These are phyloP conservation scores for Batillaria attramentaria DNA, from an alignment of 1,140 invertebrate genomes.

Conservation along the genomic window DNA sequence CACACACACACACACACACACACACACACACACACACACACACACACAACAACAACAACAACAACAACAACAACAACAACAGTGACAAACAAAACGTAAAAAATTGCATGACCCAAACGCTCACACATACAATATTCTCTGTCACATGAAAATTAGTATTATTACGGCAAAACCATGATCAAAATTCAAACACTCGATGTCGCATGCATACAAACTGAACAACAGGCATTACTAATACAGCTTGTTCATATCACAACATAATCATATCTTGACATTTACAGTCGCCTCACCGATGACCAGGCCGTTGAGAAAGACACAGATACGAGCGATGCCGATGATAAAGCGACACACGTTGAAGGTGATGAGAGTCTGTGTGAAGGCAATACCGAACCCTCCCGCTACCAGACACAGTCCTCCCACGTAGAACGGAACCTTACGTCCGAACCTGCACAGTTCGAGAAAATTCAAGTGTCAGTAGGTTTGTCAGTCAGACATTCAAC, in stretches of 20 bases:
- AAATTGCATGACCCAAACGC: not conserved
- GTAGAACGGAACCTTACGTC: conserved; percentile 11
- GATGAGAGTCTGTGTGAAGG: not conserved
- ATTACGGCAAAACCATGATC: no score
- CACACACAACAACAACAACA: not conserved
- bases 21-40: not conserved
- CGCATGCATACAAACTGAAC: no score
- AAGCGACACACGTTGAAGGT: conserved; percentile 15
- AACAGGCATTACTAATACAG: no score
- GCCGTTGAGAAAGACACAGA: not conserved
- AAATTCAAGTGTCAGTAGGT: no score
- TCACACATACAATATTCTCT: not conserved
- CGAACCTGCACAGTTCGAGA: no score
- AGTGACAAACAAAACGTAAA: not conserved
- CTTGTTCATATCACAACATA: no score
- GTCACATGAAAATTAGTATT: no score
- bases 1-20: not conserved
- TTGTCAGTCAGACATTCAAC: no score
- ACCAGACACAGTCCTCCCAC: not conserved
- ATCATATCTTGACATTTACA: no score
- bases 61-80: not conserved
- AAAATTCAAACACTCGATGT: no score
- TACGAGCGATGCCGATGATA: conserved; percentile 6
- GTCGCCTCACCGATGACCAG: conserved; percentile 13
- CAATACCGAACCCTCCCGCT: not conserved